phyloP scores from a whole-genome alignment of 2,113 vertebrate genomes.

The Phocoena sinus region DNA sequence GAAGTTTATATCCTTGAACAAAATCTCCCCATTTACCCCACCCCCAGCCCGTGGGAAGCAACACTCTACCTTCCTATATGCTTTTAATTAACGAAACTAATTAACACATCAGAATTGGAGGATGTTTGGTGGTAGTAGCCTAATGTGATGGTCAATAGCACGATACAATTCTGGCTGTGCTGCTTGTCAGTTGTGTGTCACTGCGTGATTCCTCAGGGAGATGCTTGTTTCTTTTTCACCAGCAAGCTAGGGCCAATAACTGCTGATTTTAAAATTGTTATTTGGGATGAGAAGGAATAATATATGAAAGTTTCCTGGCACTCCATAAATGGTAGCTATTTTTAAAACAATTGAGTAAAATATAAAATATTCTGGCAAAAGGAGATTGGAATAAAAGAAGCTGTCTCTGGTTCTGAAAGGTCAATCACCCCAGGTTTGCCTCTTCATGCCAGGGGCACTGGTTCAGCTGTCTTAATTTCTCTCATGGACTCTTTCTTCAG shows the following conservation, averaged over 20 bases:
- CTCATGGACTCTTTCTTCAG: background rate
- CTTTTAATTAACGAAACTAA: background rate
- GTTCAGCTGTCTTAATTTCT: background rate
- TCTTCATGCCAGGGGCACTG: background rate
- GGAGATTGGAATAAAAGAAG: background rate
- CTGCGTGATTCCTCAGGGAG: background rate
- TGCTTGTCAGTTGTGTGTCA: background rate
- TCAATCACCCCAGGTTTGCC: accelerated
- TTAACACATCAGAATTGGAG: background rate
- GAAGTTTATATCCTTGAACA: background rate
- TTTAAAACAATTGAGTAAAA: background rate
- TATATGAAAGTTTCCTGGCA: background rate
- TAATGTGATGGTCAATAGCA: background rate
- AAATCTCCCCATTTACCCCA: background rate
- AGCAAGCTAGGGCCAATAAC: background rate
- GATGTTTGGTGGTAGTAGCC: background rate
- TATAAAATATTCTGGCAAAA: background rate
- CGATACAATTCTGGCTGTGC: background rate
- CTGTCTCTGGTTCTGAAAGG: slow-evolving; percentile 7
- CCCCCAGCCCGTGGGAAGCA: background rate
- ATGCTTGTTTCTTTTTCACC: background rate
- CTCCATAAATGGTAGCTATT: background rate
- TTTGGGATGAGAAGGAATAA: background rate
- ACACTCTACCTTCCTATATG: background rate
- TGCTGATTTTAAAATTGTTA: background rate